A percentile compares a stretch with the other conserved stretches of the same genome.
Conservation (phyloP, 2,113 vertebrate species). For the Anarrhichthys ocellatus region DNA sequence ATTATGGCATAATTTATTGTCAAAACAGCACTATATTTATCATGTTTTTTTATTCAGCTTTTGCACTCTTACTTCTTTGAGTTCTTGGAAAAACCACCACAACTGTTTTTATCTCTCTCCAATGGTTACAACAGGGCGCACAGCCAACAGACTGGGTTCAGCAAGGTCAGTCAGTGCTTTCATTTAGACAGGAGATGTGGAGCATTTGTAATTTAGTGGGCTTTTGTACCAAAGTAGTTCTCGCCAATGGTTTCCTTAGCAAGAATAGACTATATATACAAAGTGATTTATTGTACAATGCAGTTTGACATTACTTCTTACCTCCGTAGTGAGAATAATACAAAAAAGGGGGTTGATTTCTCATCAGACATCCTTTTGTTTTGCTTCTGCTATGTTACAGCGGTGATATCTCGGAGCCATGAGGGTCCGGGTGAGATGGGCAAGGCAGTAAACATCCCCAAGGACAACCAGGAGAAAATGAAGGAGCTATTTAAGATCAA, state of each 20-base stretch:
- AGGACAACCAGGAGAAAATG: slow-evolving; percentile 97
- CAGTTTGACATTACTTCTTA: slow-evolving; percentile 11
- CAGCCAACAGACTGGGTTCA: slow-evolving; percentile 25
- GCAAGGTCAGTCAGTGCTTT: slow-evolving; percentile 16
- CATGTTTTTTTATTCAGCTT: background rate
- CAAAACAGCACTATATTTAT: background rate
- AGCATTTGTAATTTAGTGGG: slow-evolving; percentile 13
- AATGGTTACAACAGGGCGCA: background rate
- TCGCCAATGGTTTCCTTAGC: slow-evolving; percentile 15
- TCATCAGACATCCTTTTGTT: slow-evolving; percentile 3
- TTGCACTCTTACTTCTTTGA: background rate
- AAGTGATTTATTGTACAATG: slow-evolving; percentile 7
- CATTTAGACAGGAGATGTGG: slow-evolving; percentile 12
- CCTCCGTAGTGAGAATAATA: background rate
- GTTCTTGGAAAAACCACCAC: slow-evolving; percentile 12
- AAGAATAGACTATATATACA: background rate
- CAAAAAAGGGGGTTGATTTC: background rate
- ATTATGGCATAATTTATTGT: background rate
- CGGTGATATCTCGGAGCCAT: slow-evolving; percentile 93
- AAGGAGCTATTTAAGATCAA: slow-evolving; percentile 99
- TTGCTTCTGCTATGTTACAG: slow-evolving; percentile 72
- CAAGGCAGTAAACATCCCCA: slow-evolving; percentile 93
- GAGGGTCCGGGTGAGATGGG: slow-evolving; percentile 98
- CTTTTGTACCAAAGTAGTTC: background rate
- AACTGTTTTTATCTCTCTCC: background rate